Base-by-base conservation (phyloP, 1,140 invertebrate genomes). In the Drosophila nasuta region DNA sequence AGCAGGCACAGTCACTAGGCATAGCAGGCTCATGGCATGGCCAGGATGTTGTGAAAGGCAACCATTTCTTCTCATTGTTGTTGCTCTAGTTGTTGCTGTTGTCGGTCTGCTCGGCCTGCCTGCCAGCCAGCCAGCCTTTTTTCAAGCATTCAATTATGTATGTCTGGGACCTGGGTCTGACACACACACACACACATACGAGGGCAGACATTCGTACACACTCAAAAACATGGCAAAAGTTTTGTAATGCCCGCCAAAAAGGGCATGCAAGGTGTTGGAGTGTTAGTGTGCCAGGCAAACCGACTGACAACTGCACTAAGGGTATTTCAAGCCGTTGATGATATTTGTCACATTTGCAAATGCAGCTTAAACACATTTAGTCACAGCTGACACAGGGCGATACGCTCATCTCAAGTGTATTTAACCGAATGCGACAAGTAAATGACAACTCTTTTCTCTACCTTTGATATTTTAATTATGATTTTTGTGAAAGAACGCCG, bases 61-160 rank as follows among this genome's bases (percentile, higher is more conserved):
- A 68, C 49, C 63, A 45, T 72, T 76, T 76, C 41, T 63, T 54
- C 48, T 46, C 59, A 67, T 52, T 71, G 71, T 48, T 79, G 71
- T 67, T 65, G 30, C 49, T 62, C 7, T 46, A 41, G 33, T 13
- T 67, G 43, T 43, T 67, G 70, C 28, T 78, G 75, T 35, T 70
- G 62, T 69, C 58, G 43, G 43, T 68, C 54, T 51, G 46, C 49
- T 45, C 20, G 51, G 48, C 62, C 68, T 72, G 70, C 64, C 70
- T 66, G 76, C 49, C 59, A 28, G 82, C 80, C 59, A 28, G 79
- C 80, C 83, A 78, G 85, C 83, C 85, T 89, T 89, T 89, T 88
- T 88, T 89, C 85, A 70, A 89, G 86, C 85, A 89, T 89, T 89
- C 85, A 89, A 89, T 89, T 89, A 89, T 89, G 81, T 89, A 89